phyloP scores from a whole-genome alignment of 2,113 vertebrate genomes.

The Crotalus helleri region DNA sequence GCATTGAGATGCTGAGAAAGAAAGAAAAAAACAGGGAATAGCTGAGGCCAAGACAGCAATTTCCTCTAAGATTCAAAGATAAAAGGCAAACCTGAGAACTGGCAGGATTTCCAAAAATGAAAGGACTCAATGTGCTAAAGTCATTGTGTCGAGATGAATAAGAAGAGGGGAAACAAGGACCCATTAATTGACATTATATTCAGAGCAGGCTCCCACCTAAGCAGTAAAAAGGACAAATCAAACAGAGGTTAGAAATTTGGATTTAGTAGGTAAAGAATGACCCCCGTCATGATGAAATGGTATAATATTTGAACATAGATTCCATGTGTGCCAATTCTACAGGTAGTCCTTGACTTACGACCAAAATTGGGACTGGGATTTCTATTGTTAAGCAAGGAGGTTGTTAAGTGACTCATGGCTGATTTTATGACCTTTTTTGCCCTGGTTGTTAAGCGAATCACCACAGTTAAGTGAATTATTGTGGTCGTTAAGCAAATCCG shows the following conservation, averaged over 20 bases:
- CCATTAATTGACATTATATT: background rate
- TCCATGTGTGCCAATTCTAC: background rate
- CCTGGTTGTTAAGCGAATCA: background rate
- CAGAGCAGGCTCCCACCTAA: background rate
- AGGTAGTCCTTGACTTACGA: background rate
- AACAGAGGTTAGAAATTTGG: background rate
- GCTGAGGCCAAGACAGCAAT: background rate
- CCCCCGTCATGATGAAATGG: background rate
- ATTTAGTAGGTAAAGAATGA: background rate
- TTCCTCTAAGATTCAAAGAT: background rate
- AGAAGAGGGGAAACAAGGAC: background rate
- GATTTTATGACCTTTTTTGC: background rate
- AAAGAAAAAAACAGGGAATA: background rate
- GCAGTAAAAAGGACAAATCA: background rate
- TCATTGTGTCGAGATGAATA: background rate
- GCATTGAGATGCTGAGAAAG: background rate
- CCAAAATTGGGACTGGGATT: background rate
- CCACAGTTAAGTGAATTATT: background rate
- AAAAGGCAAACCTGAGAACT: background rate
- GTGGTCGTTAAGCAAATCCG: background rate
- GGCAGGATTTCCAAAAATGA: background rate
- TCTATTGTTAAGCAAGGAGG: background rate
- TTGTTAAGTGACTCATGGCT: background rate
- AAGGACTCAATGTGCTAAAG: background rate
- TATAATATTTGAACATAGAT: background rate